These are phyloP conservation scores for Oncorhynchus mykiss DNA, from an alignment of 2,113 vertebrate genomes.

Conservation along the genomic window DNA sequence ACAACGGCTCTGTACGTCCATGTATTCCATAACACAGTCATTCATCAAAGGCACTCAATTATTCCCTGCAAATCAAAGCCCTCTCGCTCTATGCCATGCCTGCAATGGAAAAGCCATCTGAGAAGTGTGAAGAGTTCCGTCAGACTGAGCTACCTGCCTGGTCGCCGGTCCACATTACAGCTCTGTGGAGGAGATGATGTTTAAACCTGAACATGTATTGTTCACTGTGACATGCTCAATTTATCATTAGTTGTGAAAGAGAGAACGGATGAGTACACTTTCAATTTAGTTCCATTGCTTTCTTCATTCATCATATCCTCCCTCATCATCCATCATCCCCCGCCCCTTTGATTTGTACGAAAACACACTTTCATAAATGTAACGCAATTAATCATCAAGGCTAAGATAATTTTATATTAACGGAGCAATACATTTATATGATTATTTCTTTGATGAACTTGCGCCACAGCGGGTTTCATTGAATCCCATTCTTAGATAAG, in stretches of 20 bases:
- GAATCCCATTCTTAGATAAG: slow-evolving; percentile 69
- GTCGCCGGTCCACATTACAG: slow-evolving; percentile 62
- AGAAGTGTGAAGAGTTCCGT: slow-evolving; percentile 30
- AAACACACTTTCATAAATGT: slow-evolving; percentile 90
- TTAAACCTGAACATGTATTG: slow-evolving; percentile 85
- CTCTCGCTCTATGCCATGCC: not conserved
- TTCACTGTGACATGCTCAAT: slow-evolving; percentile 97
- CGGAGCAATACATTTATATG: slow-evolving; percentile 82
- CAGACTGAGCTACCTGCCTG: slow-evolving; percentile 70
- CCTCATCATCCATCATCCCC: slow-evolving; percentile 93
- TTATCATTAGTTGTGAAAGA: slow-evolving; percentile 98
- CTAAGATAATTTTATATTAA: slow-evolving; percentile 94
- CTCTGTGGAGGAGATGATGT: slow-evolving; percentile 71
- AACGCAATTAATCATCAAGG: slow-evolving; percentile 97
- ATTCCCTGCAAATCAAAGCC: slow-evolving; percentile 27
- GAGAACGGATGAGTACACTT: slow-evolving; percentile 99
- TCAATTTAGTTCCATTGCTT: slow-evolving; percentile 98
- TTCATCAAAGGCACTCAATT: slow-evolving; percentile 35
- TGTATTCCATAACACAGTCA: slow-evolving; percentile 15
- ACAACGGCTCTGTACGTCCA: slow-evolving; percentile 7
- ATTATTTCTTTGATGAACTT: slow-evolving; percentile 88
- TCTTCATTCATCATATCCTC: slow-evolving; percentile 92
- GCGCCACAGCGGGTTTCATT: slow-evolving; percentile 73
- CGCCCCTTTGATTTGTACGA: slow-evolving; percentile 83
- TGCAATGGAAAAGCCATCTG: slow-evolving; percentile 22